Percentiles rank a stretch among this genome's conserved stretches.
Evolutionary conservation across 2,113 vertebrate species (phyloP).

Genomic region (Plecturocebus donacophilus): DNA sequence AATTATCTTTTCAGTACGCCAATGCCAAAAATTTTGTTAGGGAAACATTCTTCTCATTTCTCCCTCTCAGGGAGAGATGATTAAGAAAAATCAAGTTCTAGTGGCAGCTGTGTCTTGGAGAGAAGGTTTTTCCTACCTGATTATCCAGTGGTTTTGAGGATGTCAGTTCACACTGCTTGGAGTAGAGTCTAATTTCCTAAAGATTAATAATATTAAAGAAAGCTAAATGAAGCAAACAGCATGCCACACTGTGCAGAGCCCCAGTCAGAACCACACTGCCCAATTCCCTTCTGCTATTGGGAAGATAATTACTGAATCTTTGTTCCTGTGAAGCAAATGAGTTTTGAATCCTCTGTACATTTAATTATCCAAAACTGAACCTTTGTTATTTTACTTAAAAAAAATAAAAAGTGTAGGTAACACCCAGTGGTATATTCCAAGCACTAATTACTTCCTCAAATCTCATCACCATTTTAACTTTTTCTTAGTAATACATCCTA

Average conservation of each 20-base stretch:
- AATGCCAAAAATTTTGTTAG: slow-evolving; percentile 59
- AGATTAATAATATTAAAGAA: slow-evolving; percentile 59
- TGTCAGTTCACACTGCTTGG: slow-evolving; percentile 20
- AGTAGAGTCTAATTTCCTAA: slow-evolving; percentile 52
- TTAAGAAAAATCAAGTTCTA: slow-evolving; percentile 51
- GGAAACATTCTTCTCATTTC: slow-evolving; percentile 51
- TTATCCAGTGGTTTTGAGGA: slow-evolving; percentile 57
- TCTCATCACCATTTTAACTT: slow-evolving; percentile 50
- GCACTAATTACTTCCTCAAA: slow-evolving; percentile 40
- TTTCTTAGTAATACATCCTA: slow-evolving; percentile 3
- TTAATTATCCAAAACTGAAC: slow-evolving; percentile 62
- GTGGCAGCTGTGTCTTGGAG: not conserved
- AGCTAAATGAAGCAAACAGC: slow-evolving; percentile 55
- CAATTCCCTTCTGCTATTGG: slow-evolving; percentile 27
- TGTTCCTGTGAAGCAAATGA: slow-evolving; percentile 56
- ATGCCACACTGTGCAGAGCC: not conserved
- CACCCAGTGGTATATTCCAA: not conserved
- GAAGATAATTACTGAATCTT: slow-evolving; percentile 60
- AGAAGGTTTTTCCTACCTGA: slow-evolving; percentile 57
- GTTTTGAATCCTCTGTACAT: slow-evolving; percentile 63
- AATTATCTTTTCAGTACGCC: slow-evolving; percentile 62
- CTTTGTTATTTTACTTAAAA: slow-evolving; percentile 55
- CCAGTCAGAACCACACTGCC: slow-evolving; percentile 22
- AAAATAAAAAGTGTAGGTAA: not conserved
- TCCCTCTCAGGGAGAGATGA: slow-evolving; percentile 5